Conservation (phyloP, 2,888 invertebrate species). For the Metopia argyrocephala region DNA sequence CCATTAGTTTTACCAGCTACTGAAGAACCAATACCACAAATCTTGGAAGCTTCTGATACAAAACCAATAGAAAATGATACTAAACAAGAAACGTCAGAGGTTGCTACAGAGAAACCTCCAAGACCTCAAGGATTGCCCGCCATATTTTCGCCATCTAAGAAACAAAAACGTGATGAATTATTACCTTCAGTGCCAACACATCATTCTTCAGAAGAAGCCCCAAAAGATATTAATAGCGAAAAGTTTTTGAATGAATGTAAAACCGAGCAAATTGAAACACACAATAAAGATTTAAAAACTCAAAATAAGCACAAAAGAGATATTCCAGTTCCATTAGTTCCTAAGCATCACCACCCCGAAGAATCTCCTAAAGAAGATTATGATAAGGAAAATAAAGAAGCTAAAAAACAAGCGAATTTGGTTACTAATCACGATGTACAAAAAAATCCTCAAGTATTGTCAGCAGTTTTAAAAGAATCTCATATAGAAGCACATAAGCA, state of each 20-base stretch:
- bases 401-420: too few relatives aligned
- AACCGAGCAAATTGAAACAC: not conserved
- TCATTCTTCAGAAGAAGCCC: slow-evolving; percentile 64
- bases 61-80: not conserved
- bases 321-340: slow-evolving; percentile 73
- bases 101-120: not conserved
- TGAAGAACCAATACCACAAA: not conserved
- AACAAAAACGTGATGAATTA: slow-evolving; percentile 71
- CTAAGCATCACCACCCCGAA: slow-evolving; percentile 64
- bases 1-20: slow-evolving; percentile 30
- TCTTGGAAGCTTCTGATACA: not conserved
- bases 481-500: not conserved
- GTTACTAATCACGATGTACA: not conserved
- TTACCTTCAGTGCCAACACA: slow-evolving; percentile 70
- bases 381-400: slow-evolving; percentile 17
- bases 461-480: not conserved
- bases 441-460: slow-evolving; percentile 18
- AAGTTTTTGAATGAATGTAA: not conserved
- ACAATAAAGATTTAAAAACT: not conserved
- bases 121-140: slow-evolving; percentile 10
- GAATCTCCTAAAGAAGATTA: not conserved
- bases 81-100: not conserved
- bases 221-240: slow-evolving; percentile 31
- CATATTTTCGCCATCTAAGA: not conserved
- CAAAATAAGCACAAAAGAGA: slow-evolving; percentile 67